Conservation (phyloP, 2,113 vertebrate genomes). For the Tragelaphus imberbis region DNA sequence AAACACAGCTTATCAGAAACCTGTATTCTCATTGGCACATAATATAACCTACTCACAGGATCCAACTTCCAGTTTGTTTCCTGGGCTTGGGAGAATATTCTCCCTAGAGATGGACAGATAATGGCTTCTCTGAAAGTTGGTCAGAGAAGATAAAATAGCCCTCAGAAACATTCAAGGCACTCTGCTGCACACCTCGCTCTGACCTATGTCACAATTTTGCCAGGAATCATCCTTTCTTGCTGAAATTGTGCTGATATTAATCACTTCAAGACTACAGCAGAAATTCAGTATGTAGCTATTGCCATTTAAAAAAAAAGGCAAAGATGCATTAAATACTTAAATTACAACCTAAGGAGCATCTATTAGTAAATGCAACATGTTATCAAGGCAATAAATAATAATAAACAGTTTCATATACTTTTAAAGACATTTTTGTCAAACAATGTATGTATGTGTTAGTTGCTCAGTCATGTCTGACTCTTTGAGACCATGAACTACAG, state of each 20-base stretch:
- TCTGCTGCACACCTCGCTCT: not conserved
- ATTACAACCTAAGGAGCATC: not conserved
- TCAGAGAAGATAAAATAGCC: not conserved
- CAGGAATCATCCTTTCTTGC: not conserved
- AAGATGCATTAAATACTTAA: conserved; percentile 23
- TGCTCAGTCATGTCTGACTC: not conserved
- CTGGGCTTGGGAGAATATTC: not conserved
- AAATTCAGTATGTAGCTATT: not conserved
- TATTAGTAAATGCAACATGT: conserved; percentile 9
- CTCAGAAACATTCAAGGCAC: not conserved
- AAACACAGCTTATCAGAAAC: not conserved
- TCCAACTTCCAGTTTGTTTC: not conserved
- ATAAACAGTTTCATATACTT: not conserved
- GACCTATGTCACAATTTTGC: not conserved
- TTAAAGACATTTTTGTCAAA: not conserved
- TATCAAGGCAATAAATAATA: not conserved
- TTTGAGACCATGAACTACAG: not conserved
- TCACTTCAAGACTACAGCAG: not conserved
- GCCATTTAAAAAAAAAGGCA: not conserved
- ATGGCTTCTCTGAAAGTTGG: not conserved
- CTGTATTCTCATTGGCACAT: not conserved
- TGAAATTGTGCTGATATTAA: not conserved
- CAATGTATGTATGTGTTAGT: not conserved
- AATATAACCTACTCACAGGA: not conserved
- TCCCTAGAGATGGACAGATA: not conserved